A percentile compares a stretch with the other conserved stretches of the same genome.
phyloP scores from a whole-genome alignment of 2,888 invertebrate species.

The Cistogaster globosa region DNA sequence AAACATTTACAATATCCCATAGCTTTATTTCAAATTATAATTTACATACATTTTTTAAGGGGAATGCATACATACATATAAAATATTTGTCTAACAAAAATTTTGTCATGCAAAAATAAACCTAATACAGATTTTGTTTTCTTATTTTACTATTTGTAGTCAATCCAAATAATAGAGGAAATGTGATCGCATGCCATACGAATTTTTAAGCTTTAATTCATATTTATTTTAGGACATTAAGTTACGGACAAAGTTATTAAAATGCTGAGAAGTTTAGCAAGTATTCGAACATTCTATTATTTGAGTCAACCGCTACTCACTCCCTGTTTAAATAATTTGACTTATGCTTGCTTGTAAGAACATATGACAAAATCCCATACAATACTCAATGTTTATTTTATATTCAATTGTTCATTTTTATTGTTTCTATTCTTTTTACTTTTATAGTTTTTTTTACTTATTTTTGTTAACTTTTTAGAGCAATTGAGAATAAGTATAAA shows the following conservation, averaged over 20 bases:
- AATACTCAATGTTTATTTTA: conserved; percentile 48
- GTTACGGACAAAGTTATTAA: conserved; percentile 1
- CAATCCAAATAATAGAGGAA: no score
- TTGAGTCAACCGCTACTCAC: conserved; percentile 59
- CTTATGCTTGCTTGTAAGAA: conserved; percentile 36
- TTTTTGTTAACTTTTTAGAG: no score
- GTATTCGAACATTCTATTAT: not conserved
- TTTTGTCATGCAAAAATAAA: conserved; percentile 6
- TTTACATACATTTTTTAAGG: no score
- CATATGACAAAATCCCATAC: no score
- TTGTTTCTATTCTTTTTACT: conserved; percentile 38
- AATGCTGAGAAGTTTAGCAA: not conserved
- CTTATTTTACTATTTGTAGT: not conserved
- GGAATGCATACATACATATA: no score
- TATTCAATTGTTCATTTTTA: conserved; percentile 44
- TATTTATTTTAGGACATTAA: conserved; percentile 22
- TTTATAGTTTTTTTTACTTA: no score
- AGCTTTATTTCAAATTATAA: no score
- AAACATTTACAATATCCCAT: no score
- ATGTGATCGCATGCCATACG: no score
- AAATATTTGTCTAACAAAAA: no score
- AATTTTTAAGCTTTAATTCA: not conserved
- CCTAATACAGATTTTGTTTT: not conserved
- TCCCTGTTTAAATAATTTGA: conserved; percentile 23
- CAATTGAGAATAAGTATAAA: conserved; percentile 65